Base-by-base conservation (phyloP, 2,888 invertebrate genomes). In the Heteromyza rotundicornis region DNA sequence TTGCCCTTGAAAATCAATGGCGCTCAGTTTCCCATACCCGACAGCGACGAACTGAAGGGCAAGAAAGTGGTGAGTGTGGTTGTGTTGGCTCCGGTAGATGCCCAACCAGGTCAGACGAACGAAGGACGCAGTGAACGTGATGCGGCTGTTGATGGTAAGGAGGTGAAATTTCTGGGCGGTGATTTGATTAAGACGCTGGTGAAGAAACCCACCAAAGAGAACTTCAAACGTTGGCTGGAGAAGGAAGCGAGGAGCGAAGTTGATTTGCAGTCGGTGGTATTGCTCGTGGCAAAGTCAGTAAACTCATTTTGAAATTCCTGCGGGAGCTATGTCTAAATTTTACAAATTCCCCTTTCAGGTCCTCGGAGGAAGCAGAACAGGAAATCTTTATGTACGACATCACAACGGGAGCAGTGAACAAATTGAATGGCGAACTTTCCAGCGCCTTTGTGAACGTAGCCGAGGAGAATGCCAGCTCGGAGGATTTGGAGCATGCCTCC, bases 311-410 rank as follows among this genome's bases (percentile, higher is more conserved):
- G 50, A 24, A 2, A 17, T 24, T 40, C n/a, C n/a, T n/a, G n/a
- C n/a, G n/a, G 5, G 8, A 23, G 19, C 19, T 53, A 35, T 52
- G 2, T 52, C 59, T 19, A 16, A 27, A 56, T n/a, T n/a, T n/a
- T n/a, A n/a, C n/a, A n/a, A n/a, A n/a, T n/a, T n/a, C n/a, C n/a
- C 5, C 1, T 47, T 40, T 36, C 59, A 82, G 82, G 63, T 70
- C 80, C 55, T 64, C 71, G 22, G 71, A 72, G 0, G 85, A 85
- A 51, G 68, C 74, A 0, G 88, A 89, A 61, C 89, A 89, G 76
- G 94, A 94, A 84, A 94, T 94, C 72, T 94, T 88, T 82, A 94
- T 94, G 94, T 94, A 92, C 79, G 94, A 94, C 77, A 88, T 92
- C 50, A 84, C 86, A 64, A 89, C 90, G 2, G 88, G 90, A 73